Base-by-base conservation (phyloP, 2,113 vertebrate species). In the Phyllostomus hastatus region DNA sequence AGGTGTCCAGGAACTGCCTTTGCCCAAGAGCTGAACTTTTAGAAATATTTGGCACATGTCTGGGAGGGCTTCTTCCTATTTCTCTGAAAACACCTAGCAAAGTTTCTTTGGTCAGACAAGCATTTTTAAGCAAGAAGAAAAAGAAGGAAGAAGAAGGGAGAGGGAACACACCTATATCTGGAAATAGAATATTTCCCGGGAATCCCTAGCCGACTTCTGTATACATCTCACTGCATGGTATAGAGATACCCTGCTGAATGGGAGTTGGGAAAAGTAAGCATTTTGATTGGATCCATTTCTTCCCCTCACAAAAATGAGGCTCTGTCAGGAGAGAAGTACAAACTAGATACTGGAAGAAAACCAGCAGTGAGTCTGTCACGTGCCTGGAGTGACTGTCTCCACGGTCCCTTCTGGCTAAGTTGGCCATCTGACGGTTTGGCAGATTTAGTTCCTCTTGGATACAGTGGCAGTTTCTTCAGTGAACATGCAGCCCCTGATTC, bases 91-190 rank as follows among this genome's bases (percentile, higher is more conserved):
- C 38, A n/a, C 33, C 10, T 12, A 33, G 61, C 41, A 15, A 50
- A 57, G 4, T 20, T 75, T 90, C 28, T 76, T n/a, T 22, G 19
- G 5, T 41, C 12, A 7, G 89, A 31, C 28, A 7, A 83, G 33
- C 5, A 79, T 86, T 92, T 75, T 67, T 59, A 91, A 94, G 43
- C 33, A 87, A 75, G 75, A 80, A 52, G 24, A 35, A 86, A 52
- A 92, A 10, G 3, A 66, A 81, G 20, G 10, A 69, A 94, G 3
- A 14, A 28, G 35, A 86, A 59, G 57, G 7, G 31, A 2, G 33
- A 24, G 61, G 3, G 16, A 43, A 10, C 4, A 35, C 52, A 59
- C 3, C 15, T 81, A 20, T 15, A 43, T n/a, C n/a, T 86, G 14
- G 35, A 87, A 95, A 66, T 16, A 82, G 78, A 88, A n/a, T 15